Conservation (phyloP, 2,888 invertebrate genomes). For the Aleiodes leptofemur region DNA sequence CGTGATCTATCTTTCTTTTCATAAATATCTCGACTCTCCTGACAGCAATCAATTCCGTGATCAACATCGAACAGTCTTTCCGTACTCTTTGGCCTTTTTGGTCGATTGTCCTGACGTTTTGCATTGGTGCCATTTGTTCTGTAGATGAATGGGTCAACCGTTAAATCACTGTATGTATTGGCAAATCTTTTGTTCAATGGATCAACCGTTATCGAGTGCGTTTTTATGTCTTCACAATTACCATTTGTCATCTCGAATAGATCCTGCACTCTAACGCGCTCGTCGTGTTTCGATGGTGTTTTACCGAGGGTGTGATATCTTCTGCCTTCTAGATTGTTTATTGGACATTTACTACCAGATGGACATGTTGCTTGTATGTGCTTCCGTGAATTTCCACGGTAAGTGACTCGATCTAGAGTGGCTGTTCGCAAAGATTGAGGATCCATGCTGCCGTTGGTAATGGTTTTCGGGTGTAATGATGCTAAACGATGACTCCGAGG, state of each 20-base stretch:
- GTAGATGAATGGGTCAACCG: slow-evolving; percentile 63
- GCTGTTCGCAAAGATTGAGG: slow-evolving; percentile 65
- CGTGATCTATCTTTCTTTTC: slow-evolving; percentile 51
- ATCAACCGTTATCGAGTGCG: slow-evolving; percentile 58
- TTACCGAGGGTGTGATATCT: slow-evolving; percentile 68
- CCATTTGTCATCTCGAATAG: slow-evolving; percentile 62
- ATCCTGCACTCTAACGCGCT: slow-evolving; percentile 49
- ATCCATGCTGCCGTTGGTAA: slow-evolving; percentile 55
- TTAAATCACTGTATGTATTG: slow-evolving; percentile 53
- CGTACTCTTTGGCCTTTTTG: slow-evolving; percentile 69
- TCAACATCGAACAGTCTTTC: slow-evolving; percentile 67
- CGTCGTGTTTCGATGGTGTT: slow-evolving; percentile 51
- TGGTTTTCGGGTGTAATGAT: slow-evolving; percentile 52
- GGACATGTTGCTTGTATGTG: slow-evolving; percentile 56
- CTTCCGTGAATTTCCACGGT: slow-evolving; percentile 65
- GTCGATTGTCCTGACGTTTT: slow-evolving; percentile 56
- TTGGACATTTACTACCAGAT: slow-evolving; percentile 61
- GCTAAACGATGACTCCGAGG: slow-evolving; percentile 67
- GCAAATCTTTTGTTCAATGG: slow-evolving; percentile 57
- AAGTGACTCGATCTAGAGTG: slow-evolving; percentile 70
- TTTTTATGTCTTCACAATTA: slow-evolving; percentile 49
- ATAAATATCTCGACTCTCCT: slow-evolving; percentile 41
- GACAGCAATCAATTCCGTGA: slow-evolving; percentile 59
- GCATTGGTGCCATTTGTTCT: slow-evolving; percentile 64
- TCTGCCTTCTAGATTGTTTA: slow-evolving; percentile 66